phyloP scores from a whole-genome alignment of 2,113 vertebrate genomes.

The Leucoraja erinaceus region DNA sequence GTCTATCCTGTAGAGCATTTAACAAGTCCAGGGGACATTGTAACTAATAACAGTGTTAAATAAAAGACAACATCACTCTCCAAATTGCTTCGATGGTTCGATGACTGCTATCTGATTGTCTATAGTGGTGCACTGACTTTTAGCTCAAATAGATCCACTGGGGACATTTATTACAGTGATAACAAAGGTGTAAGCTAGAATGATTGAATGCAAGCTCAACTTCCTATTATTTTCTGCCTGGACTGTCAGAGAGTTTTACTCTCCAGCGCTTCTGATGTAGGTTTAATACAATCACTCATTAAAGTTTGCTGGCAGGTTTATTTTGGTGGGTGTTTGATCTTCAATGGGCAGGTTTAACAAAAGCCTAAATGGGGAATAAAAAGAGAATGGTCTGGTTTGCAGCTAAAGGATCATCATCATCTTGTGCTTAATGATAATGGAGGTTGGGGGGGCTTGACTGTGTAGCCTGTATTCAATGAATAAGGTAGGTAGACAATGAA shows the following conservation, averaged over 20 bases:
- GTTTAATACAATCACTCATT: conserved; percentile 21
- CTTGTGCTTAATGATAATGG: not conserved
- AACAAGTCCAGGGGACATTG: not conserved
- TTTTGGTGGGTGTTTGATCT: conserved; percentile 25
- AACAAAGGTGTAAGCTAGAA: conserved; percentile 6
- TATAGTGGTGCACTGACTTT: not conserved
- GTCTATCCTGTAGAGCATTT: not conserved
- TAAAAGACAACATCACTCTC: not conserved
- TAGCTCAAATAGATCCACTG: conserved; percentile 4
- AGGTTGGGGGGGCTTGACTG: not conserved
- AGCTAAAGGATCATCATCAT: not conserved
- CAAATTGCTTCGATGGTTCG: not conserved
- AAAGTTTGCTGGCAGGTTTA: conserved; percentile 32
- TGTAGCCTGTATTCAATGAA: not conserved
- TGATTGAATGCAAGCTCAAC: conserved; percentile 1
- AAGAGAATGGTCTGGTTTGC: not conserved
- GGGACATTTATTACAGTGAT: conserved; percentile 6
- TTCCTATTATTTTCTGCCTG: conserved; percentile 28
- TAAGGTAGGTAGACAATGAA: not conserved
- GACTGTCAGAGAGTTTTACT: not conserved
- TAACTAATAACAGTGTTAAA: not conserved
- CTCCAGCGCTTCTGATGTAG: conserved; percentile 12
- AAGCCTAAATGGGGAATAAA: not conserved
- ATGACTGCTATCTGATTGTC: conserved; percentile 24
- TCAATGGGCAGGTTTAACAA: not conserved